Conservation (phyloP, 1,140 invertebrate genomes). For the Heliconius nattereri region DNA sequence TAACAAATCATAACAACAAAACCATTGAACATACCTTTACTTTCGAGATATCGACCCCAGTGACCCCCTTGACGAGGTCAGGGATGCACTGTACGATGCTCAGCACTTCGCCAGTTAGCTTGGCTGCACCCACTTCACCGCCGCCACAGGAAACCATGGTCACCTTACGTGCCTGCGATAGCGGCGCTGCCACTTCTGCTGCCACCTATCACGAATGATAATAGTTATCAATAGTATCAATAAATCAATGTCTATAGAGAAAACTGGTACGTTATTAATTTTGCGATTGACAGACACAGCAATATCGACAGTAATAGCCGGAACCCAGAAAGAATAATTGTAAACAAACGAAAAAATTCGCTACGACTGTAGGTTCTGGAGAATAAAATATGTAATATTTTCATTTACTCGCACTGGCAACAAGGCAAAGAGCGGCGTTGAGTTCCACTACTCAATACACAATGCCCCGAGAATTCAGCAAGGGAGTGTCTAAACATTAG, state of each 20-base stretch:
- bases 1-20: background rate
- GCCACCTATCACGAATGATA: conserved; percentile 85
- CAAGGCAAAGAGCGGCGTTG: too few species aligned
- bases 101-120: conserved; percentile 96
- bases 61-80: conserved; percentile 93
- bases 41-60: conserved; percentile 95
- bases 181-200: conserved; percentile 96
- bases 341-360: too few species aligned
- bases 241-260: background rate
- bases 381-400: too few species aligned
- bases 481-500: too few species aligned
- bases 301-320: too few species aligned
- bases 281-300: too few species aligned
- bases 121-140: conserved; percentile 95
- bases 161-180: conserved; percentile 95
- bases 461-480: too few species aligned
- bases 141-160: conserved; percentile 97
- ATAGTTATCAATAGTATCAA: background rate
- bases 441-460: too few species aligned
- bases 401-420: too few species aligned
- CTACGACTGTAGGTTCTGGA: too few species aligned
- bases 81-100: conserved; percentile 95
- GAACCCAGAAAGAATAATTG: too few species aligned
- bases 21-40: conserved; percentile 59
- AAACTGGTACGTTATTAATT: background rate